A percentile compares a stretch with the other conserved stretches of the same genome.
These are phyloP conservation scores for Caerostris extrusa DNA, from an alignment of 1,140 invertebrate genomes.

Conservation along the genomic window DNA sequence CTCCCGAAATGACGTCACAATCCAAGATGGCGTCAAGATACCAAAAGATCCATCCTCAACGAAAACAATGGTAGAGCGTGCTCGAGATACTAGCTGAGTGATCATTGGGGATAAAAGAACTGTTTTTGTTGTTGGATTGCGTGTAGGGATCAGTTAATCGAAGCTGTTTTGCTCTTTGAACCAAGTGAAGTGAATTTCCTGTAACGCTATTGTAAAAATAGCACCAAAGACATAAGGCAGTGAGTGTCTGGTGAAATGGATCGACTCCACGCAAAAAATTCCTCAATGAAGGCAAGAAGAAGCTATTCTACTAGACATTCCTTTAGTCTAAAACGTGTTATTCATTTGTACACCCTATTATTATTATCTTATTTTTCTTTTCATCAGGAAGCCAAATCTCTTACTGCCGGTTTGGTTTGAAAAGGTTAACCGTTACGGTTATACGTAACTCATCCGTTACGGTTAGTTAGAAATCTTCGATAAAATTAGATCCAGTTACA, in stretches of 20 bases:
- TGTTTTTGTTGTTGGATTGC: conserved; percentile 71
- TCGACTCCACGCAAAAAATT: conserved; percentile 52
- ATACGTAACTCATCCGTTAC: background rate
- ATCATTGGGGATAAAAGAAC: conserved; percentile 73
- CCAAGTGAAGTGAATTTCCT: conserved; percentile 37
- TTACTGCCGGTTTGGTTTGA: background rate
- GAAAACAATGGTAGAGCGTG: conserved; percentile 66
- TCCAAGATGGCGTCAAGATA: conserved; percentile 59
- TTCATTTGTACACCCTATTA: background rate
- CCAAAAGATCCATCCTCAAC: conserved; percentile 21
- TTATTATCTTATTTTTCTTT: conserved; percentile 8
- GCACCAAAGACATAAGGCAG: background rate
- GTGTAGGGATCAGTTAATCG: conserved; percentile 68
- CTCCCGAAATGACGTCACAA: conserved; percentile 70
- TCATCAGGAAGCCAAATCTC: conserved; percentile 10
- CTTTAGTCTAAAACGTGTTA: background rate
- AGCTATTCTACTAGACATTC: background rate
- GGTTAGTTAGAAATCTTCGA: background rate
- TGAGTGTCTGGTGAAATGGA: conserved; percentile 32
- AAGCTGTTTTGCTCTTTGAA: conserved; percentile 72
- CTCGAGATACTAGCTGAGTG: conserved; percentile 56
- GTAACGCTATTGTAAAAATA: conserved; percentile 37
- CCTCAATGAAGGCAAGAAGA: background rate
- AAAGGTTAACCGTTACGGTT: background rate
- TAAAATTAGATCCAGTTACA: background rate